phyloP scores from a whole-genome alignment of 1,140 invertebrate genomes.

The Zaprionus davidi region DNA sequence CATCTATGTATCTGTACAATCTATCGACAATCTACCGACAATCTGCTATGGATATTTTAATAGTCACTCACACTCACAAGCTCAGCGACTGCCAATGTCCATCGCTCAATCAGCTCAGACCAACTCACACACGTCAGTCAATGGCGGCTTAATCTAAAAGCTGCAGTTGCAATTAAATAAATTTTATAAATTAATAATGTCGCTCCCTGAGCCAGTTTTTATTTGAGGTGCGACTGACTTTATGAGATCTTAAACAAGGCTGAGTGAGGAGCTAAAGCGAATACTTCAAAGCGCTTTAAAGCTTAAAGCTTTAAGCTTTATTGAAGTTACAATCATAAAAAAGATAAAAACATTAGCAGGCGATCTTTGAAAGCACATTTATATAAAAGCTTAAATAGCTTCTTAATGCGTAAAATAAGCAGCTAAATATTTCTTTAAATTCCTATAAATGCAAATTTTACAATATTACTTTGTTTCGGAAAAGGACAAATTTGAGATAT shows the following conservation, averaged over 20 bases:
- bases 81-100: conserved; percentile 46
- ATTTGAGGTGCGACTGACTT: not conserved
- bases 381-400: too few species aligned
- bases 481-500: too few species aligned
- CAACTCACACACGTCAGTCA: conserved; percentile 19
- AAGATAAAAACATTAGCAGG: too few species aligned
- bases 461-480: too few species aligned
- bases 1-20: conserved; percentile 3
- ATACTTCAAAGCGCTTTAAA: not conserved
- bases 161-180: conserved; percentile 71
- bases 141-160: conserved; percentile 71
- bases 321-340: not conserved
- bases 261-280: not conserved
- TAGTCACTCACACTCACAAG: conserved; percentile 40
- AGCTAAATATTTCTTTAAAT: too few species aligned
- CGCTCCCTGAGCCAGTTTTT: conserved; percentile 50
- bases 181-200: conserved; percentile 78
- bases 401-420: too few species aligned
- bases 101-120: conserved; percentile 63
- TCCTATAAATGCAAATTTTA: too few species aligned
- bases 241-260: not conserved
- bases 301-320: not conserved
- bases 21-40: conserved; percentile 11
- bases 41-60: conserved; percentile 56
- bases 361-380: too few species aligned